phyloP scores from a whole-genome alignment of 2,888 invertebrate genomes.

The Drosophila kanekoi region DNA sequence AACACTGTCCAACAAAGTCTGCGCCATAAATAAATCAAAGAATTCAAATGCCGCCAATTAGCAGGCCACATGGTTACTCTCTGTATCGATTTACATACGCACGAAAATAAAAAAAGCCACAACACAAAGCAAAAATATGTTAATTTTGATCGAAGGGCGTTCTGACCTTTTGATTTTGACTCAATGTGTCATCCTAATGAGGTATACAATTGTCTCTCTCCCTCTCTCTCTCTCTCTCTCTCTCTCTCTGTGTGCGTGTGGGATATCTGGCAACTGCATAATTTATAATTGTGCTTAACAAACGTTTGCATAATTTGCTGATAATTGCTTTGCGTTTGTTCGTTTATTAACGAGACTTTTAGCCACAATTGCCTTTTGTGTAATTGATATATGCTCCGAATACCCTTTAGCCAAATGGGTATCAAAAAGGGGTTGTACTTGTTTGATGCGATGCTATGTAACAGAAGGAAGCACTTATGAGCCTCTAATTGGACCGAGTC shows the following conservation, averaged over 20 bases:
- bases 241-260: neutral
- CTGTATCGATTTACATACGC: slow-evolving; percentile 48
- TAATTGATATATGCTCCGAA: neutral
- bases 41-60: slow-evolving; percentile 48
- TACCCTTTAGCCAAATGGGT: neutral
- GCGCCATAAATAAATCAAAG: slow-evolving; percentile 57
- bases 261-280: neutral
- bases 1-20: slow-evolving; percentile 39
- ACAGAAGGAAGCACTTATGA: too few species aligned
- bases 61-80: slow-evolving; percentile 37
- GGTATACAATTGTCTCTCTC: neutral
- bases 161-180: slow-evolving; percentile 21
- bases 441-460: too few species aligned
- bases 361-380: neutral
- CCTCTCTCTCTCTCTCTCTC: too few species aligned
- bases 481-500: too few species aligned
- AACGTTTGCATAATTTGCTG: neutral
- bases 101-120: slow-evolving; percentile 6
- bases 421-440: too few species aligned
- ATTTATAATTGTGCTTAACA: slow-evolving; percentile 7
- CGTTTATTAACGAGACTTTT: neutral
- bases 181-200: neutral
- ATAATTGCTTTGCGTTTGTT: neutral
- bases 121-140: slow-evolving; percentile 16
- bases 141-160: slow-evolving; percentile 29